Base-by-base conservation (phyloP, 2,888 invertebrate species). In the Mythimna pallens region DNA sequence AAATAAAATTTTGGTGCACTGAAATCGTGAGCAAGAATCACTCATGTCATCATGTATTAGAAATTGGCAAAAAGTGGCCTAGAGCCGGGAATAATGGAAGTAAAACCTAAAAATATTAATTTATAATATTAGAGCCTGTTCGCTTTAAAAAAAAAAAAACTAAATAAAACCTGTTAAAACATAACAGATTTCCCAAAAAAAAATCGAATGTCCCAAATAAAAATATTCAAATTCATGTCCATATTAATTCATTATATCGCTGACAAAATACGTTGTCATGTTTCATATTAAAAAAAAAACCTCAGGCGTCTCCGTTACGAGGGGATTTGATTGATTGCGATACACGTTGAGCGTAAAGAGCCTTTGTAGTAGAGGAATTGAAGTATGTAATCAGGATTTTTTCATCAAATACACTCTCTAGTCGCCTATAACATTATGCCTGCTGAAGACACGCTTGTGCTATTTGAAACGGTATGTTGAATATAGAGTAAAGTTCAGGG, bases 241-340 rank as follows among this genome's bases (percentile, higher is more conserved):
- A 80, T 54, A 83, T 80, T 84, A 86, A 83, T 85, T 82, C 73
- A 78, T 83, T 82, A 85, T 76, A 76, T 73, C 65, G 66, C 69
- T 62, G 73, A 77, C 79, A 84, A 86, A 89, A 82, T 74, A 84
- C 85, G 65, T 50, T 80, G 91, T 91, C 91, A 91, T 87, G 90
- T 88, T 88, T 84, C 79, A 86, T 89, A 90, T 90, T 91, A 89
- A 88, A 89, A 87, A 73, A 79, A 74, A 82, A 86, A 84, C 79
- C 78, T 81, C 82, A 73, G 76, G 75, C 78, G 74, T 83, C 83
- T 84, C 78, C 83, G 86, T 87, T 88, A 87, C 84, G 87, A 81
- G 84, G 83, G 61, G 79, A 82, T 87, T 80, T 92, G 91, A 92
- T 92, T 89, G 91, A 92, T 92, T 78, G 58, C 76, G 71, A 85